Conservation (phyloP, 2,113 vertebrate species). For the Salvelinus fontinalis region DNA sequence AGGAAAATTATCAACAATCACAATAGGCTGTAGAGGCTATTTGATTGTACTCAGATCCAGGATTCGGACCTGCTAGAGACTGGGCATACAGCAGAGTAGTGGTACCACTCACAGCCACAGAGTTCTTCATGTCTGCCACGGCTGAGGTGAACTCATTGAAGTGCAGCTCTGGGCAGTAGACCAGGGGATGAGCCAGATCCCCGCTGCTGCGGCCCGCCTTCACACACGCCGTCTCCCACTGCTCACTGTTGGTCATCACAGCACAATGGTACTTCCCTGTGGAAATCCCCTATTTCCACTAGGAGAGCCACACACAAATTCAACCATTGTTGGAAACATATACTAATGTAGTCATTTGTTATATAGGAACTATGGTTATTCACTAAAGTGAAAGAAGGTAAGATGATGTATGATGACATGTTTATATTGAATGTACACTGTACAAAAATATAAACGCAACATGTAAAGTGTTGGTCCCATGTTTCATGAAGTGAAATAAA, state of each 20-base stretch:
- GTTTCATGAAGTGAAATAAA: no score
- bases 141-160: constrained; percentile 98
- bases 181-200: constrained; percentile 91
- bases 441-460: no score
- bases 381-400: no score
- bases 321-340: background rate
- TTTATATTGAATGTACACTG: background rate
- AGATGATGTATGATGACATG: background rate
- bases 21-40: background rate
- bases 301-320: background rate
- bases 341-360: background rate
- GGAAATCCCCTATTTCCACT: constrained; percentile 96
- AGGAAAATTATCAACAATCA: background rate
- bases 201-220: constrained; percentile 91
- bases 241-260: constrained; percentile 90
- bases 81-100: background rate
- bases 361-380: background rate
- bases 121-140: constrained; percentile 99
- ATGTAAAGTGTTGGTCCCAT: no score
- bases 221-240: constrained; percentile 92
- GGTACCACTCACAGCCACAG: constrained; percentile 86
- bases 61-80: background rate
- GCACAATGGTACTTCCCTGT: constrained; percentile 95
- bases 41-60: background rate
- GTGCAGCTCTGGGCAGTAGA: constrained; percentile 97